These are phyloP conservation scores for Bembecia ichneumoniformis DNA, from an alignment of 2,888 invertebrate species.

Conservation along the genomic window DNA sequence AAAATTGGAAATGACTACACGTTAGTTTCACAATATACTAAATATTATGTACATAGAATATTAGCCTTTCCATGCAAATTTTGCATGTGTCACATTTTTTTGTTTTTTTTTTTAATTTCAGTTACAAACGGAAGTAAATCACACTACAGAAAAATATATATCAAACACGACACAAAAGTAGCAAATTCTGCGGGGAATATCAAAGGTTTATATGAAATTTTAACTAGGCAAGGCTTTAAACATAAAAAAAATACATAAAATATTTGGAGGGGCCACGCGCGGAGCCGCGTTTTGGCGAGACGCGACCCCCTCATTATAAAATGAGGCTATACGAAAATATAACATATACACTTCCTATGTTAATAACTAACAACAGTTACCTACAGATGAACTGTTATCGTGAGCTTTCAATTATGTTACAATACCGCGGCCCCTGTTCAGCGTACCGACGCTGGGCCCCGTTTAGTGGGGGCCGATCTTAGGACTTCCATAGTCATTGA, in stretches of 20 bases:
- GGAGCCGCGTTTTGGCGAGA: background rate
- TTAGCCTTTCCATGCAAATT: constrained; percentile 50
- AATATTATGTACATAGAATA: constrained; percentile 53
- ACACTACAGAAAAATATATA: constrained; percentile 65
- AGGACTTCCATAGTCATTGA: background rate
- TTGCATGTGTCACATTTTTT: constrained; percentile 50
- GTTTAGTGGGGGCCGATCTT: too few relatives aligned
- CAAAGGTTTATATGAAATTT: constrained; percentile 44
- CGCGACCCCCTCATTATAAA: constrained; percentile 26
- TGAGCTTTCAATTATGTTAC: constrained; percentile 57
- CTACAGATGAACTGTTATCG: constrained; percentile 21
- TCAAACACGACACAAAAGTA: constrained; percentile 63
- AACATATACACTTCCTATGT: constrained; percentile 66
- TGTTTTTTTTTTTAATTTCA: constrained; percentile 49
- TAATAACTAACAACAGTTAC: constrained; percentile 69
- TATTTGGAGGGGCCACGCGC: constrained; percentile 13
- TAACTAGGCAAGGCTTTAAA: constrained; percentile 52
- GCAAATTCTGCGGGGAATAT: constrained; percentile 49
- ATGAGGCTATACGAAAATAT: constrained; percentile 60
- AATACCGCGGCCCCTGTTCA: constrained; percentile 25
- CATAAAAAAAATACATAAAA: constrained; percentile 42
- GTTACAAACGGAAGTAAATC: constrained; percentile 65
- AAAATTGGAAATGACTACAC: constrained; percentile 52
- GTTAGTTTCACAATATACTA: constrained; percentile 52
- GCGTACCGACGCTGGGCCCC: constrained; percentile 3